Base-by-base conservation (phyloP, 2,797 vertebrate species). In the Betta splendens region DNA sequence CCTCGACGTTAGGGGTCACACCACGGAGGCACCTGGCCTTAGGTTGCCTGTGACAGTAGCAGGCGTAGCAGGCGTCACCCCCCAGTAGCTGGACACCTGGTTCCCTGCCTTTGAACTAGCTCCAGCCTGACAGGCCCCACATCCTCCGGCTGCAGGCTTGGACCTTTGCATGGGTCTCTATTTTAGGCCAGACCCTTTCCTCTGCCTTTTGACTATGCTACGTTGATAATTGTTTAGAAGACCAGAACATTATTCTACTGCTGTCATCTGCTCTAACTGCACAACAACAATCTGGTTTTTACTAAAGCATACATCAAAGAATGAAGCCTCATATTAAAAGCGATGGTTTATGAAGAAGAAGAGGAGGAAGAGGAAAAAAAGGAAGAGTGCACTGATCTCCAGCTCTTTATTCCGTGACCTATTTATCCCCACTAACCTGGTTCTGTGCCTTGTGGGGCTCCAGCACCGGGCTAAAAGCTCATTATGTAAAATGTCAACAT, bases 31-130 rank as follows among this genome's bases (percentile, higher is more conserved):
- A 76, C 60, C 52, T 70, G 59, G 69, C 64, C 28, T 57, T 51
- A 25, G 59, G 51, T 57, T 52, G 10, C 23, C 47, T 32, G 46
- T 59, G 47, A 58, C 54, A 51, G 50, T 64, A 7, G 0, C 39
- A 46, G 38, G 43, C 54, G 32, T 45, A 65, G 69, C 66, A 65
- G 56, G 63, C 31, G 7, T 62, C 59, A 16, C 60, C 66, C 49
- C 68, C 54, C 10, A 16, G 50, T 48, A 58, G 63, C 53, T 15
- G 54, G 56, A 56, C 71, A 81, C 69, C 73, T 83, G 79, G 47
- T 58, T 60, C 52, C 50, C 74, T 55, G 76, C 38, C 70, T 83
- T 76, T 78, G 68, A 81, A 76, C 67, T 59, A 9, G 47, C 59
- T 77, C 75, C 67, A 84, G 72, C 55, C 56, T 45, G 70, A 63